These are phyloP conservation scores for Phrixothrix hirtus DNA, from an alignment of 2,888 invertebrate species.

Conservation along the genomic window DNA sequence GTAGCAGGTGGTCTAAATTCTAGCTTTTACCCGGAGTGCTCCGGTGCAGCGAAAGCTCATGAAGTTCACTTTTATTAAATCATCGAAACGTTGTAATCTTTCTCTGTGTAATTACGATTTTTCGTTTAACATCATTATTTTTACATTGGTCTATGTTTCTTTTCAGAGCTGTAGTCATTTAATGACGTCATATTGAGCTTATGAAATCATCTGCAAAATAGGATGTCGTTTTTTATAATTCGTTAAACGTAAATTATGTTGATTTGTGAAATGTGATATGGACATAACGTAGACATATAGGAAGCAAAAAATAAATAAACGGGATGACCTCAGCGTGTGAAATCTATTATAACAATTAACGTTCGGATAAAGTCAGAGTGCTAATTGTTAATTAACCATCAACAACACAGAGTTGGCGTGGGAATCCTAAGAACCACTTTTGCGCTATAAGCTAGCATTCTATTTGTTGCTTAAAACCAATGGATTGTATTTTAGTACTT, in stretches of 20 bases:
- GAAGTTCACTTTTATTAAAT: constrained; percentile 48
- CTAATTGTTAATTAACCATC: constrained; percentile 42
- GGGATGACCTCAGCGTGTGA: constrained; percentile 41
- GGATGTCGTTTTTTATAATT: constrained; percentile 22
- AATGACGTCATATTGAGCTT: constrained; percentile 13
- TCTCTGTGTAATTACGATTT: constrained; percentile 36
- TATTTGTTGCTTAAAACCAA: too few species aligned
- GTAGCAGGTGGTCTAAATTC: constrained; percentile 46
- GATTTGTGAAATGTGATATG: constrained; percentile 29
- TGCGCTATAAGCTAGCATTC: not conserved
- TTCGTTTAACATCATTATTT: constrained; percentile 16
- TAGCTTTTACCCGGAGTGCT: constrained; percentile 50
- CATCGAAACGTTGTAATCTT: constrained; percentile 49
- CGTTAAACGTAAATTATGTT: constrained; percentile 30
- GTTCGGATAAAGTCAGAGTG: constrained; percentile 40
- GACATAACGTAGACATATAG: constrained; percentile 27
- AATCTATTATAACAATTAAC: constrained; percentile 41
- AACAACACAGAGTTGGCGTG: constrained; percentile 39
- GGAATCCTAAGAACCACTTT: constrained; percentile 29
- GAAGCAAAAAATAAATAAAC: constrained; percentile 39
- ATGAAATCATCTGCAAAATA: constrained; percentile 29
- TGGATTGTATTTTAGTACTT: too few species aligned
- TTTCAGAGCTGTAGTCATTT: too few species aligned
- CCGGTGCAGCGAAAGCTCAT: constrained; percentile 26
- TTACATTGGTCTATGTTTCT: constrained; percentile 6